Evolutionary conservation across 2,113 vertebrate genomes (phyloP), one percentile per base, ranked within the genome.

Genomic region (Dinomys branickii): DNA sequence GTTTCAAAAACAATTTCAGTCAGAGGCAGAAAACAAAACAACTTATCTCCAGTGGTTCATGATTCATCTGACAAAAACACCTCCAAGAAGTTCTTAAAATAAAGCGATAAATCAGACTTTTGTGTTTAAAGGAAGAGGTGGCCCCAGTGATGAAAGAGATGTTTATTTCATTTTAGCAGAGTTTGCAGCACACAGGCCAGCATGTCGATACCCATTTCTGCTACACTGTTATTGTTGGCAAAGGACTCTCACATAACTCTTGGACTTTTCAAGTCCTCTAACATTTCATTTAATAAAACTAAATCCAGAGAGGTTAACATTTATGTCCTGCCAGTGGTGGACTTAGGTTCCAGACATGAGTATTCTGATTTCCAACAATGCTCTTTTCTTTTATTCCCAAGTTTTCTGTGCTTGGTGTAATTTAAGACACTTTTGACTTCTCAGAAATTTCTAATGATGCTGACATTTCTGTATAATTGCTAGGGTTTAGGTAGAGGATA

Each of bases 81-180:
- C 90, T 94, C 87, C 6, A 20, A 81, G 83, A 38, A 47, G 38
- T 80, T 91, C 97, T 88, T 96, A 94, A 93, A 94, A 95, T 94
- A 91, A 94, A 92, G 77, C 9, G 58, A 90, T 92, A 87, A 88
- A 69, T 90, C 81, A 81, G 92, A 92, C 67, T 38, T 77, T 1
- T 58, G 61, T 38, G 54, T 56, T 86, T 56, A 87, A 69, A 94
- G 96, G 96, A 94, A 94, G 94, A 92, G 71, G n/a, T 80, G 61
- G 85, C n/a, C 65, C 61, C 47, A 7, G 87, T 0, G 50, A 80
- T 85, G 22, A 67, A 67, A 77, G 35, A 38, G 77, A 75, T 83
- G 85, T 82, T 88, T 87, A 35, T 83, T 78, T 86, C 92, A 30
- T 47, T 86, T 94, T 58, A 56, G 56, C 90, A 1, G 83, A 47